Evolutionary conservation across 2,797 vertebrate species (phyloP), one percentile per base, ranked within the genome.

Genomic region (Parauchenoglanis punctatus): DNA sequence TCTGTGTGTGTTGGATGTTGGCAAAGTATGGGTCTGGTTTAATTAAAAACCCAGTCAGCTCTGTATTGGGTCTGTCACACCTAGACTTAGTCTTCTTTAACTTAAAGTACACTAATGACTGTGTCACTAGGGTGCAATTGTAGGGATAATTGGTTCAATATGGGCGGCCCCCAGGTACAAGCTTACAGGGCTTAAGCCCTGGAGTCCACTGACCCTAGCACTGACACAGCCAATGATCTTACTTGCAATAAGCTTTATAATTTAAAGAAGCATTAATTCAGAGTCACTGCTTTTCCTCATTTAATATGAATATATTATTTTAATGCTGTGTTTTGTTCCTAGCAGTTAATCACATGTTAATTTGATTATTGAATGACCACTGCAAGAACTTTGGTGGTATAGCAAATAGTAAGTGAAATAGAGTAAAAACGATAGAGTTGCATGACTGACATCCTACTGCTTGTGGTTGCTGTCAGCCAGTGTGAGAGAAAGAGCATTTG

Each of bases 141-240:
- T 35, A 84, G 31, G 63, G 28, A 84, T 84, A 68, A 52, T 70
- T 84, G 65, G 18, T 20, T 72, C 61, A 83, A 83, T 63, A 68
- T 83, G 81, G 63, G 81, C 80, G 59, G 80, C 80, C 81, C 58
- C 1, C n/a, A 83, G 15, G 0, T 67, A 31, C 2, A 7, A n/a
- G 81, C 81, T 83, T 83, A 83, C 8, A 31, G 8, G 61, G 44
- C 63, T 83, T 67, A 83, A 83, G 8, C 46, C 2, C 17, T 54
- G 11, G 3, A 31, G 65, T 35, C 49, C 10, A 83, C 46, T 52
- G 44, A 4, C 63, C 49, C 17, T 83, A 68, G 8, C 46, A 83
- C n/a, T 3, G 46, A 23, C 58, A 23, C 35, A 46, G 58, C 23
- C 12, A 63, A 82, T 82, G n/a, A 52, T 82, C 81, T 82, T 28